Conservation (phyloP, 2,113 vertebrate species). For the Oncorhynchus tshawytscha region DNA sequence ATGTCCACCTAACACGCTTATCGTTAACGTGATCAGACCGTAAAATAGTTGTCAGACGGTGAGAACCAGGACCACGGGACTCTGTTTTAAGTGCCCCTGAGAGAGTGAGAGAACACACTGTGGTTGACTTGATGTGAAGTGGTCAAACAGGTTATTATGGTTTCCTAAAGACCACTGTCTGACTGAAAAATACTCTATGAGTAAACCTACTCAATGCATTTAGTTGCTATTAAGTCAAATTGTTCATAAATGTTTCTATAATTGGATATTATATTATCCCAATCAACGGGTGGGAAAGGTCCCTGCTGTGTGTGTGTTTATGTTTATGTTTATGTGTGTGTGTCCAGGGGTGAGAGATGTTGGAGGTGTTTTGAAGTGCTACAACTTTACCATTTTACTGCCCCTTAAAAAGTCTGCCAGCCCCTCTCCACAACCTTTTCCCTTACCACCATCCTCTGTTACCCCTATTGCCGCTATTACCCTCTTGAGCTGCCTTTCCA, state of each 20-base stretch:
- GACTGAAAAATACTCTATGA: not conserved
- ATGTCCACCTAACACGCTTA: no score
- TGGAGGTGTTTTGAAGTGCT: slow-evolving; percentile 45
- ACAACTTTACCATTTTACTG: slow-evolving; percentile 35
- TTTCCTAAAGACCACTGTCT: not conserved
- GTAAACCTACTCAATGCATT: no score
- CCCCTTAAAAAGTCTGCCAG: slow-evolving; percentile 33
- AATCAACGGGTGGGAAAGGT: no score
- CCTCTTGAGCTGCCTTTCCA: not conserved
- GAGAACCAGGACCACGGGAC: not conserved
- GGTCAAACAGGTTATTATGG: not conserved
- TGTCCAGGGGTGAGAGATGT: not conserved
- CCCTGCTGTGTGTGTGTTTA: no score
- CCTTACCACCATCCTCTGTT: slow-evolving; percentile 26
- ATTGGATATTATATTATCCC: no score
- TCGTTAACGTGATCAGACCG: not conserved
- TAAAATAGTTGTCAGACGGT: not conserved
- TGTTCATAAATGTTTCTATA: no score
- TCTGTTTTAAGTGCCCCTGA: not conserved
- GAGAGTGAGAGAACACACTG: not conserved
- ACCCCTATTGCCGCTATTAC: slow-evolving; percentile 27
- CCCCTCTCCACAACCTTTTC: not conserved
- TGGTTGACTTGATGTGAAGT: not conserved
- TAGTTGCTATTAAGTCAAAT: no score
- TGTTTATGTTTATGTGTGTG: no score